Conservation (phyloP, 2,888 invertebrate species). For the Xanthia icteritia region DNA sequence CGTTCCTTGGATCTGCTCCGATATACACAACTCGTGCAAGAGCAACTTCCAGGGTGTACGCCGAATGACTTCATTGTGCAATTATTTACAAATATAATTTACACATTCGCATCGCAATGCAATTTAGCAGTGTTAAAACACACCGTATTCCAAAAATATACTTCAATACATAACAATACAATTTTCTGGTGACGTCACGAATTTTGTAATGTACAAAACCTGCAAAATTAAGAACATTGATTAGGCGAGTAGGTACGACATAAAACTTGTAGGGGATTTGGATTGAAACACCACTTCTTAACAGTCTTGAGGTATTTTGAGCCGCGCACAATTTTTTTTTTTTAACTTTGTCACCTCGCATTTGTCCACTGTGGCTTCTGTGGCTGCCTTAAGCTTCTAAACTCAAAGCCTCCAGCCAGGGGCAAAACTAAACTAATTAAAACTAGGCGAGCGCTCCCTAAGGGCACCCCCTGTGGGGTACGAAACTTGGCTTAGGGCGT, state of each 20-base stretch:
- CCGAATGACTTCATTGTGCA: conserved; percentile 47
- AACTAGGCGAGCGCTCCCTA: no score
- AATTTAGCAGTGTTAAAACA: conserved; percentile 39
- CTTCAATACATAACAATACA: conserved; percentile 34
- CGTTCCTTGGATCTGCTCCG: conserved; percentile 56
- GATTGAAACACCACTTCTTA: no score
- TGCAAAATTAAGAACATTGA: conserved; percentile 38
- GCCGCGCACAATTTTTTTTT: no score
- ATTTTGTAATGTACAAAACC: conserved; percentile 40
- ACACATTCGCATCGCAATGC: conserved; percentile 29
- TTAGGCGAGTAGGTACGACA: neutral
- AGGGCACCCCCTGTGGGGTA: no score
- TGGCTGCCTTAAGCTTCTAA: no score
- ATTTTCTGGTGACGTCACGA: conserved; percentile 44
- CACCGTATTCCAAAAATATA: conserved; percentile 43
- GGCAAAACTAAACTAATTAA: no score
- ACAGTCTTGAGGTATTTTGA: no score
- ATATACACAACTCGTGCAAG: conserved; percentile 70
- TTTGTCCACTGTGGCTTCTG: no score
- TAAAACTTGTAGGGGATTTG: neutral
- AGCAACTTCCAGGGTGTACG: conserved; percentile 61
- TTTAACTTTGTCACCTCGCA: no score
- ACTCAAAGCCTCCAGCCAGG: no score
- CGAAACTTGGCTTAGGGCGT: no score
- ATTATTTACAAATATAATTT: conserved; percentile 32